A percentile compares a stretch with the other conserved stretches of the same genome.
These are phyloP conservation scores for Eilema sororculum DNA, from an alignment of 2,888 invertebrate genomes.

Conservation along the genomic window DNA sequence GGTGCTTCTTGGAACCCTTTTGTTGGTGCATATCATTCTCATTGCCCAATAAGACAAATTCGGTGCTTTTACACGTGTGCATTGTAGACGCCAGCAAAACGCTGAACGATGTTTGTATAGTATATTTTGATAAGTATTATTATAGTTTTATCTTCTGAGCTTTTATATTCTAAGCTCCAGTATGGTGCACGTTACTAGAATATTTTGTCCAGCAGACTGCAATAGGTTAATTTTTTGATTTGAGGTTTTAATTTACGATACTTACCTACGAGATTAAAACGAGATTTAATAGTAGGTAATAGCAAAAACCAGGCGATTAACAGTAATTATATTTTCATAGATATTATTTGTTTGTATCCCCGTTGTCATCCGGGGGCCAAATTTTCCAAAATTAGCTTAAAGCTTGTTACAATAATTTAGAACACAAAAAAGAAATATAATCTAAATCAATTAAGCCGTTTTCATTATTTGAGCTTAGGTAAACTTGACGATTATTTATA, in stretches of 20 bases:
- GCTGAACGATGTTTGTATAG: slow-evolving; percentile 5
- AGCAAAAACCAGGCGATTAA: too few species aligned
- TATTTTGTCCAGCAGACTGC: too few species aligned
- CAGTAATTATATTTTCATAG: too few species aligned
- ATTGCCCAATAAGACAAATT: slow-evolving; percentile 82
- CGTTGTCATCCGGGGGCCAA: too few species aligned
- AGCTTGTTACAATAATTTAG: background rate
- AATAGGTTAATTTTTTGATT: too few species aligned
- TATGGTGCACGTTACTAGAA: too few species aligned
- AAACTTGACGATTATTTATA: background rate
- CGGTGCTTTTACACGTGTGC: slow-evolving; percentile 58
- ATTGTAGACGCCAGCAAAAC: slow-evolving; percentile 37
- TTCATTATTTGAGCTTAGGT: background rate
- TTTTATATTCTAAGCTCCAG: too few species aligned
- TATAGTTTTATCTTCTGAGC: background rate
- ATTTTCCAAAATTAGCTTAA: background rate
- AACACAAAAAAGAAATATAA: background rate
- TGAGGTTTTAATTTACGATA: too few species aligned
- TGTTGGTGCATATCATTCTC: slow-evolving; percentile 83
- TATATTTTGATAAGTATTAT: too few species aligned
- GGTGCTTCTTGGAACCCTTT: slow-evolving; percentile 81
- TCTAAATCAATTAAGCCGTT: background rate
- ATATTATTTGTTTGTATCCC: too few species aligned
- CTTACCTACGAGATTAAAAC: too few species aligned
- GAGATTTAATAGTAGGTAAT: too few species aligned